These are phyloP conservation scores for Lithophane semibrunnea DNA, from an alignment of 2,888 invertebrate species.

Conservation along the genomic window DNA sequence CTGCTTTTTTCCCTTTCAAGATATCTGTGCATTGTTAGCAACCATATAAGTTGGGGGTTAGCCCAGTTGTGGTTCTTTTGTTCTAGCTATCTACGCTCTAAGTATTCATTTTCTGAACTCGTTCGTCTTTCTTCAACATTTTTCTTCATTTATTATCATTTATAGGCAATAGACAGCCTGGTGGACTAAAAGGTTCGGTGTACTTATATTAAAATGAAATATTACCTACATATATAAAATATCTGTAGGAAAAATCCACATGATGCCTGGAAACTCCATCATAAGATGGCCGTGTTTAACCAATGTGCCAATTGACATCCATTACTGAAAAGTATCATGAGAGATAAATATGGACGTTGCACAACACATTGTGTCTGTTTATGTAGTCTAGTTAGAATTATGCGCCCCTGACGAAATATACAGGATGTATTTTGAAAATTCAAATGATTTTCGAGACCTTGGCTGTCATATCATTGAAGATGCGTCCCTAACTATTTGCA, in stretches of 20 bases:
- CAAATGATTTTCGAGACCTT: background rate
- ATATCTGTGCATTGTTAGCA: slow-evolving; percentile 38
- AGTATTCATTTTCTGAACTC: slow-evolving; percentile 33
- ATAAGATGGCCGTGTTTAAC: slow-evolving; percentile 8
- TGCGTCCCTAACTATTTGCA: background rate
- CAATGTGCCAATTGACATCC: slow-evolving; percentile 39
- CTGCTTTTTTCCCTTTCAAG: slow-evolving; percentile 41
- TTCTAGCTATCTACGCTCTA: slow-evolving; percentile 37
- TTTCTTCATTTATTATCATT: slow-evolving; percentile 40
- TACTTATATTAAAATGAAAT: background rate
- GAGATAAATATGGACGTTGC: slow-evolving; percentile 17
- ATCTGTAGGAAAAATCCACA: slow-evolving; percentile 8
- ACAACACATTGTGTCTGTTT: slow-evolving; percentile 28
- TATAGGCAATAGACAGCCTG: slow-evolving; percentile 22
- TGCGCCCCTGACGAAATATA: slow-evolving; percentile 15
- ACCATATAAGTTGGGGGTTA: slow-evolving; percentile 39
- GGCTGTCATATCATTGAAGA: background rate
- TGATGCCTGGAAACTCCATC: slow-evolving; percentile 23
- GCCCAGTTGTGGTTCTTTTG: slow-evolving; percentile 27
- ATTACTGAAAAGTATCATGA: slow-evolving; percentile 20
- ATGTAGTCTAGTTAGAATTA: slow-evolving; percentile 17
- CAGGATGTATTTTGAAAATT: slow-evolving; percentile 38
- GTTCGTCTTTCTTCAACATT: slow-evolving; percentile 32
- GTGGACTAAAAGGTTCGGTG: slow-evolving; percentile 21
- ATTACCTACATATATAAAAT: background rate